A percentile compares a stretch with the other conserved stretches of the same genome.
Conservation (phyloP, 2,797 vertebrate genomes). For the Thalassophryne amazonica region DNA sequence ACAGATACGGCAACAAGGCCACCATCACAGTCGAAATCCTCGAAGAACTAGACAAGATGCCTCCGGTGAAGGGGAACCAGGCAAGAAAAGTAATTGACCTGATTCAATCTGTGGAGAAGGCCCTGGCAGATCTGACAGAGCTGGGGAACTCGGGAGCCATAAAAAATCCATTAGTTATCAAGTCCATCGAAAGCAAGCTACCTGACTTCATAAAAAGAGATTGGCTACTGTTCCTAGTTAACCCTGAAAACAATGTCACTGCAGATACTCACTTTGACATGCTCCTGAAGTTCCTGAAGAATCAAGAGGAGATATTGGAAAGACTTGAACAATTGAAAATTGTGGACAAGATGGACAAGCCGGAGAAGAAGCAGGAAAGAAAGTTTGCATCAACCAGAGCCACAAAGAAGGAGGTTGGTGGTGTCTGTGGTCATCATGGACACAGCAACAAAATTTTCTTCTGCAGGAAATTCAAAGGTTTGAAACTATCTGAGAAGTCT, state of each 20-base stretch:
- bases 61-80: background rate
- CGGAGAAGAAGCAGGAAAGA: background rate
- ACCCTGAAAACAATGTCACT: background rate
- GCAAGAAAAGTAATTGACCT: slow-evolving; percentile 10
- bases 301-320: background rate
- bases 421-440: too few species aligned
- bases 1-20: background rate
- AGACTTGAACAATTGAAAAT: background rate
- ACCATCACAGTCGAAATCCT: slow-evolving; percentile 3
- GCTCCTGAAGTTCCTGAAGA: background rate
- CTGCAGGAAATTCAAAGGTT: background rate
- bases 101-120: slow-evolving; percentile 4
- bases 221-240: background rate
- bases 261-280: slow-evolving; percentile 3
- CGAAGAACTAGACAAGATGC: slow-evolving; percentile 8
- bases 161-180: background rate
- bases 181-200: slow-evolving; percentile 4
- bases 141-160: slow-evolving; percentile 7
- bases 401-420: background rate
- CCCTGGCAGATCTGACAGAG: too few species aligned
- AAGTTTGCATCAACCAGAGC: background rate
- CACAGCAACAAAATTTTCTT: too few species aligned
- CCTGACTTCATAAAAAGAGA: slow-evolving; percentile 3
- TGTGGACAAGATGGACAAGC: background rate
- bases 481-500: background rate